Base-by-base conservation (phyloP, 2,113 vertebrate species). In the Coryphaenoides rupestris region DNA sequence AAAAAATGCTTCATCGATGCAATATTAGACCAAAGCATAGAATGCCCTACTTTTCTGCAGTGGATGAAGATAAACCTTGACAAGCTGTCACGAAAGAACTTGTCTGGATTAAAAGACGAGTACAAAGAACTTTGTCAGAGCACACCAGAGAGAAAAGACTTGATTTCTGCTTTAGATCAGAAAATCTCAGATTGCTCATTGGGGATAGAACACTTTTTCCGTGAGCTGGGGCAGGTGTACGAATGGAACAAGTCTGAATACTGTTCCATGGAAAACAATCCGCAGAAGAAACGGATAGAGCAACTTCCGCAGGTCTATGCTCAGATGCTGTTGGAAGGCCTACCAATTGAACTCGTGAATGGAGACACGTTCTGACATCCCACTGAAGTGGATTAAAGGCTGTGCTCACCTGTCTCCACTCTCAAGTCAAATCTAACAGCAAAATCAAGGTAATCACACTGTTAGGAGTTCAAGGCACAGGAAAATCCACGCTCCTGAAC, bases 401-500 rank as follows among this genome's bases (percentile, higher is more conserved):
- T 55, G 87, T 94, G n/a, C n/a, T n/a, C n/a, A n/a, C 23, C 82
- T 88, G 23, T 1, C 22, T 55, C 19, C 91, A 73, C 58, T 87
- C 79, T 63, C 83, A 84, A 19, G 70, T 62, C 83, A 54, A 26
- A 69, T 60, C 72, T 70, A 5, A 89, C 13, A 83, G 72, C 57
- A 89, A 84, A 40, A 82, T 93, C 47, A 65, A 82, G 57, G 90
- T 93, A 0, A 70, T 92, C 17, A 91, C 91, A 0, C 87, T 90
- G 2, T 78, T 94, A 58, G 92, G 91, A 1, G 86, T 89, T 9
- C 91, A 93, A 1, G 92, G 91, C 81, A 92, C 93, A 0, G 93
- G 93, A 24, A 94, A 93, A 60, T 94, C 93, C 66, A 94, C 93
- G 1, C 88, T 94, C 1, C 90, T 94, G 2, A 94, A 93, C 75